phyloP scores from a whole-genome alignment of 2,888 invertebrate species.

The Drosophila putrida region DNA sequence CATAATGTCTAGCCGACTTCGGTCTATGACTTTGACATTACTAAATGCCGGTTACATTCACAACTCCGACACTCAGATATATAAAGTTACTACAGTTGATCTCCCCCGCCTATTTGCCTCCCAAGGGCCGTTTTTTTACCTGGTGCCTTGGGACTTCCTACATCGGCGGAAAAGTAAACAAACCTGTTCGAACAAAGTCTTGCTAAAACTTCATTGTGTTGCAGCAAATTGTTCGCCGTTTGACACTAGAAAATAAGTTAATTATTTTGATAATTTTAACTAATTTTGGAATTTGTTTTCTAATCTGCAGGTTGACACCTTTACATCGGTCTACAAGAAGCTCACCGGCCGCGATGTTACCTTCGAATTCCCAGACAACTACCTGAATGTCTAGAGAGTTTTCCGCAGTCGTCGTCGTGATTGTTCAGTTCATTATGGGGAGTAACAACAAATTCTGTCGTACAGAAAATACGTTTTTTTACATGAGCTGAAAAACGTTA shows the following conservation, averaged over 20 bases:
- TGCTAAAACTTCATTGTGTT: constrained; percentile 26
- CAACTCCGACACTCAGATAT: constrained; percentile 9
- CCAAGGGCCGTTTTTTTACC: constrained; percentile 62
- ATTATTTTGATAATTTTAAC: neutral
- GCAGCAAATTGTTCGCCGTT: constrained; percentile 33
- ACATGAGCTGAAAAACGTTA: constrained; percentile 65
- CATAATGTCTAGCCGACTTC: constrained; percentile 44
- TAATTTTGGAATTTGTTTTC: constrained; percentile 45
- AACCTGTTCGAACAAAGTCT: constrained; percentile 19
- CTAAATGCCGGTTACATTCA: constrained; percentile 18
- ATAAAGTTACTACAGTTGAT: constrained; percentile 4
- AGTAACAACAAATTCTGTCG: constrained; percentile 70
- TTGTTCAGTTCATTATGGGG: constrained; percentile 57
- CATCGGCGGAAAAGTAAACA: constrained; percentile 74
- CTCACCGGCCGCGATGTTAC: constrained; percentile 99
- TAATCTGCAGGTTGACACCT: constrained; percentile 95
- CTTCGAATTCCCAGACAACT: constrained; percentile 99
- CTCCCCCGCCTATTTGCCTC: constrained; percentile 81
- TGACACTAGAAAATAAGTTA: constrained; percentile 31
- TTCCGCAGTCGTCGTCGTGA: constrained; percentile 45
- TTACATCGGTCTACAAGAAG: constrained; percentile 99
- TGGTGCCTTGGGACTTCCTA: constrained; percentile 81
- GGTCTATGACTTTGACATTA: constrained; percentile 15
- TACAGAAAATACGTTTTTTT: constrained; percentile 74
- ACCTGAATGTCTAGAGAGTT: constrained; percentile 88